Conservation (phyloP, 1,140 invertebrate species). For the Brachionus rotundiformis region DNA sequence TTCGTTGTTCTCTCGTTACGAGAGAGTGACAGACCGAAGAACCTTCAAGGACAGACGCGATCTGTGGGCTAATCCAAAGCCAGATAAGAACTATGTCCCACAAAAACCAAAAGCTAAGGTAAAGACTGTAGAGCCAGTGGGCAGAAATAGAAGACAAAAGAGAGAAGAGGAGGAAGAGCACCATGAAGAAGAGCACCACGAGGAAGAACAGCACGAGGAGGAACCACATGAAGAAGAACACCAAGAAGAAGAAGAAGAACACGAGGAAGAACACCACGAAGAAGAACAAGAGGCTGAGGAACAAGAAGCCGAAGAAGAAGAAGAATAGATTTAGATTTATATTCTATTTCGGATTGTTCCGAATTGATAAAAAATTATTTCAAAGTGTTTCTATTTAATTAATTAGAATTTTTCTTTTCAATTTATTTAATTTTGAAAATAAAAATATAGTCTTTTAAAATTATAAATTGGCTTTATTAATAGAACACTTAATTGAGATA, state of each 20-base stretch:
- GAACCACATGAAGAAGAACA: conserved; percentile 18
- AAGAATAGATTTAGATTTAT: conserved; percentile 6
- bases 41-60: conserved; percentile 52
- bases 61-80: background rate
- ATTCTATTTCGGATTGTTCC: background rate
- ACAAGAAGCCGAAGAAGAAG: conserved; percentile 41
- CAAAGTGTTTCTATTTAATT: background rate
- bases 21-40: conserved; percentile 52
- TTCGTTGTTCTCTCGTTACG: conserved; percentile 52
- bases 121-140: background rate
- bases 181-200: background rate
- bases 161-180: conserved; percentile 38
- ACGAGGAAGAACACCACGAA: background rate
- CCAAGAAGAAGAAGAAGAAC: background rate
- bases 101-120: conserved; percentile 52
- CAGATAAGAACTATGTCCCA: background rate
- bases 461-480: too few relatives aligned
- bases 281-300: conserved; percentile 23
- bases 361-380: background rate
- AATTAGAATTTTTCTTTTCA: conserved; percentile 30
- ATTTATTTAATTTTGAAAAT: conserved; percentile 26
- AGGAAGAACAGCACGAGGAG: conserved; percentile 18
- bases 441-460: background rate
- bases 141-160: background rate
- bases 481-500: too few relatives aligned